A percentile compares a stretch with the other conserved stretches of the same genome.
These are phyloP conservation scores for Neogobius melanostomus DNA, from an alignment of 2,113 vertebrate species.

Conservation along the genomic window DNA sequence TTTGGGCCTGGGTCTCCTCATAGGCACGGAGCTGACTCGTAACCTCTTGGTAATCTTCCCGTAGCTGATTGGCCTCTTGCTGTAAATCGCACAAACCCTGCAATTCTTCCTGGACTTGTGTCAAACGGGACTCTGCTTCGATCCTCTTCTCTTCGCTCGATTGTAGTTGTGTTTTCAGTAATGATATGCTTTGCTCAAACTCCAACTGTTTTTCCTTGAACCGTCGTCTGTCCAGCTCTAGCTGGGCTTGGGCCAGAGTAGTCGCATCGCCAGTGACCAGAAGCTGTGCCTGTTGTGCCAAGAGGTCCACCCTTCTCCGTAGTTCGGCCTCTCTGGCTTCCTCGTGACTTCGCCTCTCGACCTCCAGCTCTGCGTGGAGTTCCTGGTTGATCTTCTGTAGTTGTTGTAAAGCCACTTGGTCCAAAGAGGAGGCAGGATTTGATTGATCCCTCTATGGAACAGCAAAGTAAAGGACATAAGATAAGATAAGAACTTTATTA, in stretches of 20 bases:
- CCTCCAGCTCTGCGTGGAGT: conserved; percentile 83
- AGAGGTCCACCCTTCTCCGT: conserved; percentile 83
- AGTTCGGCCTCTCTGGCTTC: conserved; percentile 86
- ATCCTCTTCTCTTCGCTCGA: conserved; percentile 76
- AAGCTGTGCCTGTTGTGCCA: conserved; percentile 81
- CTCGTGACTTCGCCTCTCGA: conserved; percentile 81
- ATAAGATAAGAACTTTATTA: conserved; percentile 2
- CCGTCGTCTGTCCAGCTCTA: conserved; percentile 52
- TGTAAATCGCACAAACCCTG: conserved; percentile 78
- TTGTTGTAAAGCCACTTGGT: conserved; percentile 79
- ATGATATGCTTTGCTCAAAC: conserved; percentile 37
- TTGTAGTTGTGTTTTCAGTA: conserved; percentile 80
- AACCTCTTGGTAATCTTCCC: conserved; percentile 78
- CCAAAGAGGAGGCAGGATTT: conserved; percentile 65
- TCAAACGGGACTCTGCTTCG: conserved; percentile 76
- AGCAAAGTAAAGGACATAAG: conserved; percentile 64
- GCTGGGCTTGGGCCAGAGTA: conserved; percentile 49
- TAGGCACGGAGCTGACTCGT: conserved; percentile 77
- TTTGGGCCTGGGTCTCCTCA: conserved; percentile 80
- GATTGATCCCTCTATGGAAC: conserved; percentile 80
- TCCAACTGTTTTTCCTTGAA: conserved; percentile 48
- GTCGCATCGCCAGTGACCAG: conserved; percentile 65
- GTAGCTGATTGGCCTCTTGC: conserved; percentile 77
- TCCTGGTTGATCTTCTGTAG: conserved; percentile 88
- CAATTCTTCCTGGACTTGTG: conserved; percentile 78